Conservation (phyloP, 1,140 invertebrate genomes). For the Bombus affinis region DNA sequence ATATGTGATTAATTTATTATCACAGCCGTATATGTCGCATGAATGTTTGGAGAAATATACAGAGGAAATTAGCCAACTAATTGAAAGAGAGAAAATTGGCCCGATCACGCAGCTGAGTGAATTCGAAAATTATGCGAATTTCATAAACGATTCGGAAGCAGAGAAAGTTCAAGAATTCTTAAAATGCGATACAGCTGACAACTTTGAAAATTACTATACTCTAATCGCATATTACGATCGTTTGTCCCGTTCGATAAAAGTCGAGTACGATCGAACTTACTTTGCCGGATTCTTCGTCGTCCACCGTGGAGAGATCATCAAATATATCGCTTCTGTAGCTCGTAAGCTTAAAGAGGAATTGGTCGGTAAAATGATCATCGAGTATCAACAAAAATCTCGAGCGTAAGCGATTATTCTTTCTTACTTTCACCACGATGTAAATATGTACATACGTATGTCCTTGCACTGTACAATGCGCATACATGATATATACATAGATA, state of each 20-base stretch:
- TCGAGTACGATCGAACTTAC: slow-evolving; percentile 86
- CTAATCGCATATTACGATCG: slow-evolving; percentile 87
- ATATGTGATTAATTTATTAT: neutral
- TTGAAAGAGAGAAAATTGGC: slow-evolving; percentile 88
- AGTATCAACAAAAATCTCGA: slow-evolving; percentile 91
- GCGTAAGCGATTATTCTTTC: slow-evolving; percentile 83
- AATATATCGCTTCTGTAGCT: slow-evolving; percentile 87
- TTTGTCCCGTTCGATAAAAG: slow-evolving; percentile 86
- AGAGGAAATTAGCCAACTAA: slow-evolving; percentile 83
- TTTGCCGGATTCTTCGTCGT: slow-evolving; percentile 94
- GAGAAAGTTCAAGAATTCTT: slow-evolving; percentile 88
- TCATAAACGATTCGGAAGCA: slow-evolving; percentile 90
- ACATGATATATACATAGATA: too few species aligned
- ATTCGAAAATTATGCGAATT: slow-evolving; percentile 91
- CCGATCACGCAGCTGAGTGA: slow-evolving; percentile 88
- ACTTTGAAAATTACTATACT: slow-evolving; percentile 87
- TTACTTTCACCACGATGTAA: neutral
- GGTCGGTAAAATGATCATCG: slow-evolving; percentile 88
- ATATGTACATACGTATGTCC: too few species aligned
- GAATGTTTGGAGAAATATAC: slow-evolving; percentile 85
- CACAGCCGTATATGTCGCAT: slow-evolving; percentile 86
- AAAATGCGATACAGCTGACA: slow-evolving; percentile 82
- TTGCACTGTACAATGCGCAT: too few species aligned
- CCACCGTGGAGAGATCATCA: slow-evolving; percentile 91
- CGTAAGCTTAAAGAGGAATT: slow-evolving; percentile 88